Evolutionary conservation across 2,888 invertebrate species (phyloP), one percentile per base, ranked within the genome.

Genomic region (Callyntrura guangdongensis): DNA sequence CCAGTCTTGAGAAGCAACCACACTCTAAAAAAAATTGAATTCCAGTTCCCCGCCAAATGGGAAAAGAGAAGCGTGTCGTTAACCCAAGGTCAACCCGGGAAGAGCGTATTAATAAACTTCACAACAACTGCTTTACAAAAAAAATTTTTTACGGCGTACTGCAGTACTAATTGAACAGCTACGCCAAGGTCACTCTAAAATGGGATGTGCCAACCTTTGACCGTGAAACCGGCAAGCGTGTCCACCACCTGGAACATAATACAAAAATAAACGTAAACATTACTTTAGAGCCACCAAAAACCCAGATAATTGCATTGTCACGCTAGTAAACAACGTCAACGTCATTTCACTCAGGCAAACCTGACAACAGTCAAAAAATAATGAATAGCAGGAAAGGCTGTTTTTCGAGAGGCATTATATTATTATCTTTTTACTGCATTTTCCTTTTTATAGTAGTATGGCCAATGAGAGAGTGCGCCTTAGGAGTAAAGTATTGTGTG

Each of bases 1-100:
- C 87, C 87, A 87, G 87, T 67, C 87, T 27, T n/a, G 1, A 53
- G 4, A 64, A 64, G 25, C 56, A 20, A 64, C 22, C 8, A 64
- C 64, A 25, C 22, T 25, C 25, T 25, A 22, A 64, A 20, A 8
- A 1, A 25, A 6, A 14, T 53, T 53, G n/a, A n/a, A 53, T 53
- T 53, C 11, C 53, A 9, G 53, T 53, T 2, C 3, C n/a, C 14
- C 14, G n/a, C 17, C 1, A 17, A 17, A 17, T 17, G 61, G 20
- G 61, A 5, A 61, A 22, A 2, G 61, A 6, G 61, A 61, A 61
- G 22, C 8, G 8, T 17, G 22, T 22, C n/a, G 22, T 53, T 14
- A 53, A 53, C 1, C 53, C n/a, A 14, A 53, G 53, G 9, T n/a
- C n/a, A 11, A 53, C 1, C 3, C 36, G 6, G 36, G 17, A n/a